These are phyloP conservation scores for Pristionchus maxplancki DNA, from an alignment of 2,888 invertebrate genomes.

Conservation along the genomic window DNA sequence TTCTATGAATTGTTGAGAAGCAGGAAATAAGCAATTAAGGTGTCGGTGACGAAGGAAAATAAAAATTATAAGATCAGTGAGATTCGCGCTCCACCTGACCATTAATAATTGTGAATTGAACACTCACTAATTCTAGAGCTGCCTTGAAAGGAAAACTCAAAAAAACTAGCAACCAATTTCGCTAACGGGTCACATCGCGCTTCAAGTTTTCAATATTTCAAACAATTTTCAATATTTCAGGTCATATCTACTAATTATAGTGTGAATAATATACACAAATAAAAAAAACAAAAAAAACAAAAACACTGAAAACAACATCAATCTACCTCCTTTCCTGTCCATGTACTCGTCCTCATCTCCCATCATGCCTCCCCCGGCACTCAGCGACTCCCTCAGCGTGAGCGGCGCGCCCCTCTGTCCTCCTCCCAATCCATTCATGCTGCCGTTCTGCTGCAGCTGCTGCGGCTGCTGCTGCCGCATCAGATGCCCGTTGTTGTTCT, in stretches of 20 bases:
- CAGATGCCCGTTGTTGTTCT: background rate
- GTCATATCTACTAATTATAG: too few species aligned
- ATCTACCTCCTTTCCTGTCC: conserved; percentile 33
- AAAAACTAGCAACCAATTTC: too few species aligned
- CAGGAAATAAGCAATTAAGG: background rate
- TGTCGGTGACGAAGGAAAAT: background rate
- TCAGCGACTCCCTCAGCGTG: conserved; percentile 15
- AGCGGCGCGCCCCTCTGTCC: background rate
- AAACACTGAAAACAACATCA: background rate
- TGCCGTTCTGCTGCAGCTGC: conserved; percentile 29
- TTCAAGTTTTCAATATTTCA: too few species aligned
- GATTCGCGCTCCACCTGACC: background rate
- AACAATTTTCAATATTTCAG: too few species aligned
- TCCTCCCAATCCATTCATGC: conserved; percentile 22
- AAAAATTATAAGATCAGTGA: background rate
- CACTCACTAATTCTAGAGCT: background rate
- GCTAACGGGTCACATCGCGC: too few species aligned
- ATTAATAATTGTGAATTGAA: background rate
- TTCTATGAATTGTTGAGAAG: too few species aligned
- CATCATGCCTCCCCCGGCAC: background rate
- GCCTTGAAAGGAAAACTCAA: too few species aligned
- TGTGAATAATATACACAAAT: too few species aligned
- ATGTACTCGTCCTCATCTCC: conserved; percentile 14
- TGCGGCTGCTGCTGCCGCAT: background rate
- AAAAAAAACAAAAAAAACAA: too few species aligned